Evolutionary conservation across 2,113 vertebrate species (phyloP).

Genomic region (Caranx melampygus): DNA sequence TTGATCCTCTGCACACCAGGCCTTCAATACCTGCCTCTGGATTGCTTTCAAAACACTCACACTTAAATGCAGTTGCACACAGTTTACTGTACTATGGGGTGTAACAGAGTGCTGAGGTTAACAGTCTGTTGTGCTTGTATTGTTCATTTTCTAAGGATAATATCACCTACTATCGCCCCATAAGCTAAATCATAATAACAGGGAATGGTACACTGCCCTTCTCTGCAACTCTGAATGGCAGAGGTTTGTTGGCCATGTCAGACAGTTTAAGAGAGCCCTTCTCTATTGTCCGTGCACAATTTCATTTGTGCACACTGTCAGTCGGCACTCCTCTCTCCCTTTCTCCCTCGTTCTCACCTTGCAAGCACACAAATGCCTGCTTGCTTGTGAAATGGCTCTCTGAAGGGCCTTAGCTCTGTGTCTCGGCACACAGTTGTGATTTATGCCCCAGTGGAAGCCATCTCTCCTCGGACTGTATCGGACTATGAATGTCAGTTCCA

Average conservation of each 20-base stretch:
- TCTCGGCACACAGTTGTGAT: slow-evolving; percentile 59
- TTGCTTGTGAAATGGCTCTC: slow-evolving; percentile 60
- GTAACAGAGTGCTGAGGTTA: slow-evolving; percentile 44
- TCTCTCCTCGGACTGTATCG: slow-evolving; percentile 68
- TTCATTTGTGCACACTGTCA: slow-evolving; percentile 48
- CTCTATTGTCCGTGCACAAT: slow-evolving; percentile 37
- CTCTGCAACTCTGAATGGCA: slow-evolving; percentile 26
- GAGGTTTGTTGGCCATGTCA: slow-evolving; percentile 64
- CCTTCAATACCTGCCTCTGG: neutral
- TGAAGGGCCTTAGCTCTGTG: slow-evolving; percentile 32
- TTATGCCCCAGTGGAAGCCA: slow-evolving; percentile 68
- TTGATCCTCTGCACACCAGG: neutral
- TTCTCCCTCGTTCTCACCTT: slow-evolving; percentile 2
- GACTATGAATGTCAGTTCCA: slow-evolving; percentile 76
- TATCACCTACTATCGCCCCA: slow-evolving; percentile 19
- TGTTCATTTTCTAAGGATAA: slow-evolving; percentile 34
- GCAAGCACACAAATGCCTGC: slow-evolving; percentile 30
- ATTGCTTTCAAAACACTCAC: neutral
- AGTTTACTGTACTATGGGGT: slow-evolving; percentile 1
- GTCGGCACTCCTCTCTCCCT: slow-evolving; percentile 8
- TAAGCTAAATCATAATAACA: slow-evolving; percentile 45
- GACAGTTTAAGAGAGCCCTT: slow-evolving; percentile 36
- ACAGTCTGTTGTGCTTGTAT: slow-evolving; percentile 31
- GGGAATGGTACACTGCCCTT: slow-evolving; percentile 27
- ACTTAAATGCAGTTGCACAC: slow-evolving; percentile 6